Evolutionary conservation across 2,797 vertebrate species (phyloP), one percentile per base, ranked within the genome.

Genomic region (Myotis myotis): DNA sequence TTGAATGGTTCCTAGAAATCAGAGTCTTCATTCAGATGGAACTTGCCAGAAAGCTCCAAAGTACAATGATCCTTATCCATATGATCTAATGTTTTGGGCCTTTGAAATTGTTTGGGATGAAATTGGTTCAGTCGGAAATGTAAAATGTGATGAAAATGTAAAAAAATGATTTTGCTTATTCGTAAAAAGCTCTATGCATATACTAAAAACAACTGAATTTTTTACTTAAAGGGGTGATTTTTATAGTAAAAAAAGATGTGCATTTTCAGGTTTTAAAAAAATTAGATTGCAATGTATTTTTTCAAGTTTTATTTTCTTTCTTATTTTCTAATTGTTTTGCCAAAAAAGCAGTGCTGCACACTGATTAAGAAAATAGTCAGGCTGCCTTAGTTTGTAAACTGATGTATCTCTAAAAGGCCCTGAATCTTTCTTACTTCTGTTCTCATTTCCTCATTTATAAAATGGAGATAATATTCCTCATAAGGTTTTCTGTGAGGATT

Each of bases 391-490:
- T 89, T 71, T 64, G 25, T 55, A 86, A 49, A 78, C 28, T 79
- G 28, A 83, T 17, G 13, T 66, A 36, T 78, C 33, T 91, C 53
- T 78, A 38, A 70, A 94, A 89, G 76, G 66, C 23, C 41, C 30
- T 70, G 22, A 62, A 23, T 8, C n/a, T 83, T 8, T 82, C 8
- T 79, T 83, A 83, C 72, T 25, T 72, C 57, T 78, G 38, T 78
- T 15, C 47, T 91, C 57, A 95, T 87, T 84, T 86, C 44, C 41
- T 88, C 3, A 88, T 20, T 3, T 86, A 38, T 68, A 91, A 90
- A 87, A 76, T 20, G 7, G 16, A 41, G 30, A 62, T 23, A 80
- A 53, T 30, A 85, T 70, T 79, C 10, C 25, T 36, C 80, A 47
- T 2, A 64, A 7, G 66, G 28, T 62, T 62, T 92, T 78, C 70